Conservation (phyloP, 2,797 vertebrate species). For the Amblyopsis hoosieri region DNA sequence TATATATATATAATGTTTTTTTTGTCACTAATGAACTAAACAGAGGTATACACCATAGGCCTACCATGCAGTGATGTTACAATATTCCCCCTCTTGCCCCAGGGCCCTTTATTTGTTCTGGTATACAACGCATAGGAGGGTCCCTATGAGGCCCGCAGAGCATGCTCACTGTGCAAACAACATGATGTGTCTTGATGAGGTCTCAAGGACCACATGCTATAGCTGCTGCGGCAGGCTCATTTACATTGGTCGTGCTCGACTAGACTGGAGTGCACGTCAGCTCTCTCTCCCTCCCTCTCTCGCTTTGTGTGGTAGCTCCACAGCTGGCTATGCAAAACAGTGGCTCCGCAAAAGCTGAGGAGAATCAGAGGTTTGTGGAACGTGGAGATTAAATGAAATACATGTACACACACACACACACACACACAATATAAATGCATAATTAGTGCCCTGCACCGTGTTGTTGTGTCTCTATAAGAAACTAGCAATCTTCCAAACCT, state of each 20-base stretch:
- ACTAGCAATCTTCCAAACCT: constrained; percentile 44
- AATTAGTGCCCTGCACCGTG: no score
- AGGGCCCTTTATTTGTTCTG: constrained; percentile 43
- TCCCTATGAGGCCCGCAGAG: constrained; percentile 48
- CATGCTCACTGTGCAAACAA: constrained; percentile 58
- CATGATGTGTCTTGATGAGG: constrained; percentile 65
- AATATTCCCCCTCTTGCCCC: constrained; percentile 14
- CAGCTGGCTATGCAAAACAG: no score
- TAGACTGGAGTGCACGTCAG: not conserved
- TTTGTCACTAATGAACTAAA: constrained; percentile 14
- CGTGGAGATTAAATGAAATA: no score
- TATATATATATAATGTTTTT: no score
- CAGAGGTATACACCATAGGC: not conserved
- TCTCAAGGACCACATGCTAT: constrained; percentile 46
- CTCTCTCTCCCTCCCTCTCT: no score
- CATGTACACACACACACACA: no score
- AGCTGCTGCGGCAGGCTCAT: constrained; percentile 58
- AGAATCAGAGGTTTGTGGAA: no score
- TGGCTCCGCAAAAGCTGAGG: no score
- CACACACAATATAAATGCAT: no score
- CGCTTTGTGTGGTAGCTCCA: constrained; percentile 23
- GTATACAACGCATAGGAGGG: constrained; percentile 42
- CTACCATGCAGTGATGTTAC: constrained; percentile 13
- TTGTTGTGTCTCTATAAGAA: constrained; percentile 41
- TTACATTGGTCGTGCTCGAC: constrained; percentile 55